Evolutionary conservation across 2,888 invertebrate species (phyloP), one percentile per base, ranked within the genome.

Genomic region (Habroteleia sp.): DNA sequence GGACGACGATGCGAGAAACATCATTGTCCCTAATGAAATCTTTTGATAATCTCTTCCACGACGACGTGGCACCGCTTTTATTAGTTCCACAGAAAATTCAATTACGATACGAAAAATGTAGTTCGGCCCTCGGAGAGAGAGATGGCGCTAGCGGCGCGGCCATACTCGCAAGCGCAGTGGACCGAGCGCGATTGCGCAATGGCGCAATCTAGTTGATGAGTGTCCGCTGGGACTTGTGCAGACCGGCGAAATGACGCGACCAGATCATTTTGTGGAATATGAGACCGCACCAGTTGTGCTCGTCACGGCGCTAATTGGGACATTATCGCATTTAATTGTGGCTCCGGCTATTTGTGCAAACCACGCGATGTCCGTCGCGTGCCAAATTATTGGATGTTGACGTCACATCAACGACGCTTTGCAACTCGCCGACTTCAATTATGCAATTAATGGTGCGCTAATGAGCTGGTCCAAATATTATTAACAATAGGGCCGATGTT

Each of bases 361-460:
- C 63, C 77, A 80, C 78, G 81, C 83, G 82, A 84, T 83, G 82
- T 81, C 80, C 84, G 87, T 87, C 87, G 87, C 87, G 86, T 88
- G 88, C 85, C 87, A 78, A 87, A 87, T 87, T 87, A 88, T 87
- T 86, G 80, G 77, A 81, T 78, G 84, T 77, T 88, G 85, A 88
- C 86, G 87, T 87, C 86, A 88, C 77, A 75, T 60, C 48, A 42
- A 77, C 65, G 76, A 77, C 79, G 79, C 81, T 82, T 84, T 80
- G 78, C 80, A 75, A 77, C 74, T 81, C 79, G 81, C 81, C 84
- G 79, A 60, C 81, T 77, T 75, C 86, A 86, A 86, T 87, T 86
- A 87, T 85, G 60, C 81, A 84, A 87, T 87, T 86, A 86, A 63
- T 79, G 42, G 37, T 48, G 66, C 11, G 63, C 20, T 76, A 74